Conservation (phyloP, 2,113 vertebrate species). For the Sinocyclocheilus maitianheensis region DNA sequence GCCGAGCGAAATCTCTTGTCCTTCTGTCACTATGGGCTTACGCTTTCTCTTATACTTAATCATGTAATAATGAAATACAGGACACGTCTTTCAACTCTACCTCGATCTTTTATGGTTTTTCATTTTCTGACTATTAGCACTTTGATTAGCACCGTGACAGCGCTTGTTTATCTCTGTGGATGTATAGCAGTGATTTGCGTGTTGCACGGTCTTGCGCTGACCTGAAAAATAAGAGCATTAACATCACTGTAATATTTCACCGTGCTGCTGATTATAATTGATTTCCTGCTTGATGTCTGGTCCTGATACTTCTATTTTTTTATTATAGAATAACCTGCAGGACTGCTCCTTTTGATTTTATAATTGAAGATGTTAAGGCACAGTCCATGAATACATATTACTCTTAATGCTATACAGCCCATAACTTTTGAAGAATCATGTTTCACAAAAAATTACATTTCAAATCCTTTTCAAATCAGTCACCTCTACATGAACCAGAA, state of each 20-base stretch:
- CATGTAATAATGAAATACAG: constrained; percentile 23
- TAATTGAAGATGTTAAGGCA: constrained; percentile 61
- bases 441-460: not conserved
- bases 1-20: not conserved
- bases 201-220: not conserved
- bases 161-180: constrained; percentile 32
- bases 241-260: constrained; percentile 60
- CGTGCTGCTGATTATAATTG: constrained; percentile 61
- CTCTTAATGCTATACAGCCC: constrained; percentile 39
- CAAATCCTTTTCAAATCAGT: constrained; percentile 22
- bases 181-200: constrained; percentile 29
- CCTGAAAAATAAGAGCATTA: constrained; percentile 55
- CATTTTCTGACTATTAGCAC: constrained; percentile 33
- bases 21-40: constrained; percentile 7
- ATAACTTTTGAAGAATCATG: constrained; percentile 10
- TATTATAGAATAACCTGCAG: constrained; percentile 57
- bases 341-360: constrained; percentile 62
- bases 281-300: constrained; percentile 60
- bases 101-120: constrained; percentile 8
- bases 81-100: constrained; percentile 13
- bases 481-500: not conserved
- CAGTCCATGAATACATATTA: constrained; percentile 50
- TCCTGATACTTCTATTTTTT: constrained; percentile 21
- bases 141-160: constrained; percentile 27
- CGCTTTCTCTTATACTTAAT: constrained; percentile 9